Evolutionary conservation across 2,888 invertebrate genomes (phyloP), one percentile per base, ranked within the genome.

Genomic region (Chaitophorus viminalis): DNA sequence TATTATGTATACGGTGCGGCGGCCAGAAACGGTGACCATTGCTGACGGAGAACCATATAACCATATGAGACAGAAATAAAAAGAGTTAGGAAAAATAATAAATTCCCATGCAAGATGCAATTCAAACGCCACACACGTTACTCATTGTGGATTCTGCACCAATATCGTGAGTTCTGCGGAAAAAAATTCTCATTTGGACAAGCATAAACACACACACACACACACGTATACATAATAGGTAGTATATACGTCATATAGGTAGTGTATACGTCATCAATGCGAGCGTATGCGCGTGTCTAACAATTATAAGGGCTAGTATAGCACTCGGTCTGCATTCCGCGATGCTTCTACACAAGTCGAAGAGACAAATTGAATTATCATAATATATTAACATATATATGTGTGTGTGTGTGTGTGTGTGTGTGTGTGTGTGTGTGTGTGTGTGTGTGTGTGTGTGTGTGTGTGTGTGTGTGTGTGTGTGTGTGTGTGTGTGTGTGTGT

Each of bases 81-180:
- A 11, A n/a, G 4, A n/a, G 36, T 46, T 36, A 33, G 11, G 60
- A 60, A 76, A 76, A 79, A 29, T 54, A 29, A 83, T 65, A n/a
- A 81, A 87, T 87, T 87, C 87, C 74, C 81, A 79, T 60, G 86
- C 54, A 72, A 21, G 74, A 79, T 60, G 86, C 54, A 72, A 21
- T 72, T 86, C 86, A 60, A 46, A 81, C 81, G 81, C 79, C 87
- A 87, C 87, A 87, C 81, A 81, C 87, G 87, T 74, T 81, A 87
- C 87, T 87, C 81, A 87, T 87, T 87, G 81, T 74, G 79, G 87
- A 87, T 87, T 81, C 87, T 87, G 65, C 81, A 81, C 81, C 81
- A 87, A 87, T 87, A 87, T 87, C 87, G 87, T 81, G 81, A 79
- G 74, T 74, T 74, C 39, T 74, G 25, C 65, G 21, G 46, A 70